Conservation (phyloP, 92 coral and sea anemone species). For the Zoanthus sociatus region DNA sequence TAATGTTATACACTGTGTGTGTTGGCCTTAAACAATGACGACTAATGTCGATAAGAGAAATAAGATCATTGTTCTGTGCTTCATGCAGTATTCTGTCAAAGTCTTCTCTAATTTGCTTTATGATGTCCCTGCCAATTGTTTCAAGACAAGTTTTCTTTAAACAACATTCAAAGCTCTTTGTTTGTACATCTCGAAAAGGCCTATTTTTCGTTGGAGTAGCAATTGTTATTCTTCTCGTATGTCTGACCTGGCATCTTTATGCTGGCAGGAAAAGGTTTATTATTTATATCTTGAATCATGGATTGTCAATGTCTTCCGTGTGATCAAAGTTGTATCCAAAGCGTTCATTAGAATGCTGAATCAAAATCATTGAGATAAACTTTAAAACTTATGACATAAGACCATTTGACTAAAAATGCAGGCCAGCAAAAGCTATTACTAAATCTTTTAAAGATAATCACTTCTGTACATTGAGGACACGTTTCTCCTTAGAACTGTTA, state of each 20-base stretch:
- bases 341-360: not conserved
- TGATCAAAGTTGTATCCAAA: not conserved
- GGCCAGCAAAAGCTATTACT: not conserved
- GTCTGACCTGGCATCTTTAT: not conserved
- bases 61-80: slow-evolving; percentile 40
- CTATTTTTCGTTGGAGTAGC: slow-evolving; percentile 42
- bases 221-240: slow-evolving; percentile 1
- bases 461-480: not conserved
- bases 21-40: slow-evolving; percentile 25
- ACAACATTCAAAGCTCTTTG: slow-evolving; percentile 20
- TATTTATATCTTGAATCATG: not conserved
- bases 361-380: not conserved
- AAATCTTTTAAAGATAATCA: not conserved
- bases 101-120: slow-evolving; percentile 26
- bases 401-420: not conserved
- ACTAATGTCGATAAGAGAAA: slow-evolving; percentile 57
- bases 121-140: slow-evolving; percentile 29
- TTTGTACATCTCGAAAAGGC: slow-evolving; percentile 20
- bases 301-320: not conserved
- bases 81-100: slow-evolving; percentile 52
- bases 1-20: slow-evolving; percentile 28
- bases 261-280: not conserved
- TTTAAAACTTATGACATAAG: not conserved
- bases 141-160: slow-evolving; percentile 12
- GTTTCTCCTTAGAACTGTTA: not conserved